Base-by-base conservation (phyloP, 1,140 invertebrate species). In the Macrocentrus cingulum region DNA sequence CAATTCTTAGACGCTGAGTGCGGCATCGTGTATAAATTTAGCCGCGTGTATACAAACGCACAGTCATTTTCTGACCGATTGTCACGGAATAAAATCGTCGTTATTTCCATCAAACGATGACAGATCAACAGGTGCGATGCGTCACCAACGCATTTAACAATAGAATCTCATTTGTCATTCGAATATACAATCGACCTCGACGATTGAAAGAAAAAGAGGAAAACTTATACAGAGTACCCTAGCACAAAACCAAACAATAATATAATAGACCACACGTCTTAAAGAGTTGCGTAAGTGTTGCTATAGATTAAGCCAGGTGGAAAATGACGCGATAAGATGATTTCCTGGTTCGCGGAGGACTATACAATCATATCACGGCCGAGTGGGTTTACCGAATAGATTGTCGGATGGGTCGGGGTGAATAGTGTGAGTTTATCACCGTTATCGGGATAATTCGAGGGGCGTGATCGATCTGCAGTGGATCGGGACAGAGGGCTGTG, bases 121-220 rank as follows among this genome's bases (percentile, higher is more conserved):
- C 9, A 9, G 19, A 46, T 46, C 19, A 9, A 22, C 49, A 51
- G 49, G 49, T 51, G 25, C 25, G 29, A 37, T 51, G 32, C 49
- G 32, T 51, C 32, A 37, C 22, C 49, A 18, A n/a, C n/a, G n/a
- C n/a, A n/a, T n/a, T n/a, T 13, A 15, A 51, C 25, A 51, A 51
- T 51, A 25, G 32, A 51, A 51, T 51, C 49, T 36, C 49, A 51
- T 51, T 36, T 51, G 49, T 51, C 49, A 51, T 51, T 9, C 44
- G n/a, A n/a, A 46, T 13, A 29, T 29, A 5, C 25, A 5, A 29
- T 29, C 25, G 25, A 5, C 25, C 4, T 29, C 18, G 5, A 46
- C 25, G n/a, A 23, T 20, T 3, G 7, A 22, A 46, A 46, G 1
- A 11, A 23, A 22, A 20, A 4, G 8, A 22, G n/a, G 25, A 46